Base-by-base conservation (phyloP, 2,797 vertebrate genomes). In the Lepilemur septentrionalis region DNA sequence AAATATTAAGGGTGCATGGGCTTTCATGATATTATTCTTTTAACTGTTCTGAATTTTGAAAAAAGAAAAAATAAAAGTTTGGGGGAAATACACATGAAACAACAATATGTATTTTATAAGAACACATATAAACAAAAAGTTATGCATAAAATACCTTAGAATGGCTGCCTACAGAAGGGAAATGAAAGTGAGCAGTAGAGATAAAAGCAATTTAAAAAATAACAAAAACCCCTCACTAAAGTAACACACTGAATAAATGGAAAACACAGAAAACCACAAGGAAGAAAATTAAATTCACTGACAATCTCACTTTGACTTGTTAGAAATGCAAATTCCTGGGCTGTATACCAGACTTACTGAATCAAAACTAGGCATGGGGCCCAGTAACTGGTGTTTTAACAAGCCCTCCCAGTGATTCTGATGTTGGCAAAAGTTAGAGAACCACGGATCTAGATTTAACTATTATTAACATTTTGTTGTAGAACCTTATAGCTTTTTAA, bases 281-380 rank as follows among this genome's bases (percentile, higher is more conserved):
- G 14, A 90, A 93, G 41, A 93, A 87, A 95, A 82, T 63, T 69
- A 82, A 94, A 89, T 89, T 94, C 25, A 90, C 9, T 32, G 67
- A 85, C 61, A 80, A 86, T 69, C 61, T 93, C 80, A 93, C 75
- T 75, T 89, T 86, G 48, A 89, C 41, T 80, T 89, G 43, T 69
- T 89, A 75, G 59, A 95, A 76, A 85, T 76, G 69, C 46, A 75
- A 94, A 96, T 94, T 93, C 50, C 73, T 93, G 46, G n/a, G 52
- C 32, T 14, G 63, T 82, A 35, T 55, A 59, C 30, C 38, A 96
- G 78, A 79, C 63, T 84, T 88, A 95, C 22, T 55, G 55, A 93
- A 94, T 84, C 57, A 81, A 55, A 80, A 38, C 59, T 92, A 79
- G 57, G 25, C 13, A 4, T 61, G 73, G 32, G 48, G 76, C 57